Conservation (phyloP, 2,888 invertebrate genomes). For the Epistrophella euchroma region DNA sequence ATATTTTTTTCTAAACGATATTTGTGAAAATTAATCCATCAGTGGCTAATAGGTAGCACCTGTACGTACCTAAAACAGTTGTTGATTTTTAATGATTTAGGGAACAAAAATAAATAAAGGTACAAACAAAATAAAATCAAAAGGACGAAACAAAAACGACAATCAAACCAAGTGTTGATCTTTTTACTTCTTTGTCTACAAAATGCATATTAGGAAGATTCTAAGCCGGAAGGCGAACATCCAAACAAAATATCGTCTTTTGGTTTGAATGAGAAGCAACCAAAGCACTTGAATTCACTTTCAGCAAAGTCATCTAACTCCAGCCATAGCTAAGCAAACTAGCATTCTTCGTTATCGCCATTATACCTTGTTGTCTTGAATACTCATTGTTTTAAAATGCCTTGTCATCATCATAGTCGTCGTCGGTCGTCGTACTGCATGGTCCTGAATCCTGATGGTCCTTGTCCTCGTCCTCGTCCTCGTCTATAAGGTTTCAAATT, state of each 20-base stretch:
- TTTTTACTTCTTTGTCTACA: neutral
- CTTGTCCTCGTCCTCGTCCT: neutral
- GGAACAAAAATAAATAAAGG: no score
- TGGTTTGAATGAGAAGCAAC: neutral
- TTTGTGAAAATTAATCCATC: no score
- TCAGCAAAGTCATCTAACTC: neutral
- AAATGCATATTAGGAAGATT: neutral
- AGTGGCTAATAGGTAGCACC: no score
- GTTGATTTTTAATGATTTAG: no score
- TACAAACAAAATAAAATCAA: no score
- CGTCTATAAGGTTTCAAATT: conserved; percentile 3
- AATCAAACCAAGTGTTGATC: no score
- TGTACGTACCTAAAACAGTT: no score
- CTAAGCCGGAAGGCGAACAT: neutral
- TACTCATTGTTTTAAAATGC: conserved; percentile 48
- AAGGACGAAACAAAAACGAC: no score
- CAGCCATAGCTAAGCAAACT: neutral
- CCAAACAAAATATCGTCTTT: conserved; percentile 8
- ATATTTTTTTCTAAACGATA: no score
- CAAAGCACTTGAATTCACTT: conserved; percentile 29
- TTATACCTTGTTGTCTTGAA: conserved; percentile 2
- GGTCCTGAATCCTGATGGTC: neutral
- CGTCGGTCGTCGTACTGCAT: no score
- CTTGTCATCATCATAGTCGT: conserved; percentile 21
- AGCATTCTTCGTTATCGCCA: conserved; percentile 18